Percentiles rank a stretch among this genome's conserved stretches.
Evolutionary conservation across 1,140 invertebrate species (phyloP).

Genomic region (Ridgeia piscesae): DNA sequence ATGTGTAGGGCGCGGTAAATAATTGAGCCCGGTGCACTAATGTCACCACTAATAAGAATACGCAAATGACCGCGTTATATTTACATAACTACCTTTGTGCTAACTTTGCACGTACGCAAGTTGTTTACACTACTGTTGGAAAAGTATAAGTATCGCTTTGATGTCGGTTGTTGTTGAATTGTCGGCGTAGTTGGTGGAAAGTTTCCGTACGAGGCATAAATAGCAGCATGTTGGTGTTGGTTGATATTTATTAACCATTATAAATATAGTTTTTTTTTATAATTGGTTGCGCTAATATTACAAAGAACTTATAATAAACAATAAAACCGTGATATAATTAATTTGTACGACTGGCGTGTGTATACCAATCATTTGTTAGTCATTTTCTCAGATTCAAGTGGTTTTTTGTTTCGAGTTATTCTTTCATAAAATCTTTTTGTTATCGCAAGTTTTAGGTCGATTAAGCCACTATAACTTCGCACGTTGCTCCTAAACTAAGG

Average conservation of each 20-base stretch:
- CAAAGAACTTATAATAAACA: neutral
- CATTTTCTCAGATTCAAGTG: no score
- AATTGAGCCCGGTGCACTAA: neutral
- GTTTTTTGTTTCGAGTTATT: no score
- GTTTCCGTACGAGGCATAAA: neutral
- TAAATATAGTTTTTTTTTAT: neutral
- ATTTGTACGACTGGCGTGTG: neutral
- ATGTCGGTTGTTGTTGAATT: neutral
- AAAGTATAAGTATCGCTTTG: neutral
- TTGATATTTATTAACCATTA: neutral
- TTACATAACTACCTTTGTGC: neutral
- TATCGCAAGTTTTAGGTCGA: no score
- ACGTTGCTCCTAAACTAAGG: no score
- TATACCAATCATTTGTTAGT: neutral
- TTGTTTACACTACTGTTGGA: neutral
- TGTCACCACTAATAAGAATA: neutral
- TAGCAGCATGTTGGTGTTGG: neutral
- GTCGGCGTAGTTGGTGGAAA: neutral
- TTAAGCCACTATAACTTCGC: no score
- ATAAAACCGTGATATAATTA: neutral
- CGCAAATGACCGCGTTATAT: neutral
- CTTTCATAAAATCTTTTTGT: no score
- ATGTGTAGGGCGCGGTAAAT: neutral
- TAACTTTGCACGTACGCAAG: no score
- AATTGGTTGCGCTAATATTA: neutral